phyloP scores from a whole-genome alignment of 1,140 invertebrate species.

The Megalonaias nervosa region DNA sequence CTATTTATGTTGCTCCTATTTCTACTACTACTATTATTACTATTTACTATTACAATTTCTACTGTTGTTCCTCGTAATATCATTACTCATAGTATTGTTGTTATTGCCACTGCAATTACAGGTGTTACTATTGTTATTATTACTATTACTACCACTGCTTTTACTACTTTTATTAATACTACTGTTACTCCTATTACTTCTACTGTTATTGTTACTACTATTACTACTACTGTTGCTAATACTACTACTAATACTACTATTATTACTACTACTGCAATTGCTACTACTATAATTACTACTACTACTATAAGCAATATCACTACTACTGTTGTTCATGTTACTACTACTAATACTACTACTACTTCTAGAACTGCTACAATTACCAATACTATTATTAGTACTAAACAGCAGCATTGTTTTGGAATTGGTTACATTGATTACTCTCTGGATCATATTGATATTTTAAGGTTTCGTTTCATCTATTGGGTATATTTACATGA shows the following conservation, averaged over 20 bases:
- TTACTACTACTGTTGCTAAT: slow-evolving; percentile 19
- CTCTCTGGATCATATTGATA: too few species aligned
- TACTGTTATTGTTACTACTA: slow-evolving; percentile 23
- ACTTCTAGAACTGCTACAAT: too few species aligned
- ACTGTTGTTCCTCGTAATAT: not conserved
- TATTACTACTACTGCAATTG: slow-evolving; percentile 8
- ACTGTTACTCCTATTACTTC: slow-evolving; percentile 22
- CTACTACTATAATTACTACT: slow-evolving; percentile 8
- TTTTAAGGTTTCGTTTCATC: too few species aligned
- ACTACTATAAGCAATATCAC: not conserved
- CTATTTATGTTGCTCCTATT: slow-evolving; percentile 15
- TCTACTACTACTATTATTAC: slow-evolving; percentile 25
- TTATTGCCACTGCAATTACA: slow-evolving; percentile 8
- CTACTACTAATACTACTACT: not conserved
- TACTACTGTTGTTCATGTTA: not conserved
- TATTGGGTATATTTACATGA: too few species aligned
- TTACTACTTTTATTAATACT: slow-evolving; percentile 25
- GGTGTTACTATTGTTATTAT: slow-evolving; percentile 25
- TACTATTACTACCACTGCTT: slow-evolving; percentile 32
- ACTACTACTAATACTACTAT: slow-evolving; percentile 25
- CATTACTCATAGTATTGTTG: slow-evolving; percentile 12
- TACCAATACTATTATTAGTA: too few species aligned
- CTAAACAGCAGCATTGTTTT: too few species aligned
- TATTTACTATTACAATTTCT: slow-evolving; percentile 3
- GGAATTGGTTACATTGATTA: too few species aligned